Evolutionary conservation across 1,140 invertebrate species (phyloP), one percentile per base, ranked within the genome.

Genomic region (Galleria mellonella): DNA sequence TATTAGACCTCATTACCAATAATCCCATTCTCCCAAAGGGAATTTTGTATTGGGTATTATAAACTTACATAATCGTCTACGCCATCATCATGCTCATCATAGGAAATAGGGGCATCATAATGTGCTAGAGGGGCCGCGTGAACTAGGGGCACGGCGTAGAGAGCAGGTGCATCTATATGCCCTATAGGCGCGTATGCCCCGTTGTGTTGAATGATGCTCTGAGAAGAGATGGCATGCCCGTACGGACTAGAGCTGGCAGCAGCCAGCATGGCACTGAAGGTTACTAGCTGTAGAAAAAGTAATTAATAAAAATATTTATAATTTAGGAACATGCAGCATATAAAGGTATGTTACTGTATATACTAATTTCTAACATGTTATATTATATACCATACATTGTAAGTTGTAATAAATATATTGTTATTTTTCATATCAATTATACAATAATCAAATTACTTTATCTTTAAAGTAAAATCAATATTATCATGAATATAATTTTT

Each of bases 61-160:
- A 17, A 15, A 38, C 66, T 55, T 67, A 76, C 74, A 36, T 82
- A 66, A 53, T 72, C 66, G 29, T 75, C 62, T 38, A 75, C 70
- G 30, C 55, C 63, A 28, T 55, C 56, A 47, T 17, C 5, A 17
- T 37, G 7, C 2, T 17, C 56, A 23, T 10, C 55, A 28, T 60
- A 51, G 6, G 44, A 51, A 6, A 48, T 12, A 9, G 50, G 50
- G 23, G 43, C 64, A 37, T 45, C 62, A 12, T 66, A 51, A 35
- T 45, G 47, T 5, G 40, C 53, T 2, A 47, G 12, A 5, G 50
- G 49, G 9, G 47, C 62, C 29, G 47, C 62, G 28, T 68, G 50
- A 6, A 41, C 35, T 11, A 39, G 32, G 13, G 59, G 53, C 0
- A 39, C 54, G 27, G 45, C 59, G 32, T 62, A 59, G 11, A 49